Evolutionary conservation across 1,140 invertebrate species (phyloP).

Genomic region (Trachymyrmex septentrionalis): DNA sequence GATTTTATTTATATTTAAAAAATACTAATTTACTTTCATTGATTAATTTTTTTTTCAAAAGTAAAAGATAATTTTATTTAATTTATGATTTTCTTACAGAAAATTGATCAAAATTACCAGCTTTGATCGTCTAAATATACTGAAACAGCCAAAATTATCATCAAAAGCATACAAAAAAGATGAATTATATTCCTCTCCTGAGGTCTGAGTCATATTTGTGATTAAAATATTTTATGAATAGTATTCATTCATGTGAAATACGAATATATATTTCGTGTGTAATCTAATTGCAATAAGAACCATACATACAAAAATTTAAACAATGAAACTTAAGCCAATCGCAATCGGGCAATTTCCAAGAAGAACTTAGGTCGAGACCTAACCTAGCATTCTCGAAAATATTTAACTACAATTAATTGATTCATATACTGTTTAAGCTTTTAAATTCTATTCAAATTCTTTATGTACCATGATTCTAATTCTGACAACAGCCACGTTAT

Average conservation of each 20-base stretch:
- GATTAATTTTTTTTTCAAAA: background rate
- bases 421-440: background rate
- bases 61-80: conserved; percentile 10
- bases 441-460: background rate
- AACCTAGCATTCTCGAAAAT: background rate
- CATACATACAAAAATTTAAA: background rate
- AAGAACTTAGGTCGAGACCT: background rate
- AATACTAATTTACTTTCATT: background rate
- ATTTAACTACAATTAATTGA: background rate
- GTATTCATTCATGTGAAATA: background rate
- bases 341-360: background rate
- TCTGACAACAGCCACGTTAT: background rate
- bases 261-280: background rate
- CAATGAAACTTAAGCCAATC: background rate
- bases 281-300: background rate
- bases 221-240: conserved; percentile 5
- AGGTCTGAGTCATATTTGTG: background rate
- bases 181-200: background rate
- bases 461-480: background rate
- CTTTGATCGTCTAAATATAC: background rate
- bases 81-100: background rate
- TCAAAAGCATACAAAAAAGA: background rate
- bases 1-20: background rate
- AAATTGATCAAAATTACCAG: background rate
- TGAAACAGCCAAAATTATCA: background rate